Evolutionary conservation across 2,797 vertebrate genomes (phyloP), one percentile per base, ranked within the genome.

Genomic region (Peromyscus attwateri): DNA sequence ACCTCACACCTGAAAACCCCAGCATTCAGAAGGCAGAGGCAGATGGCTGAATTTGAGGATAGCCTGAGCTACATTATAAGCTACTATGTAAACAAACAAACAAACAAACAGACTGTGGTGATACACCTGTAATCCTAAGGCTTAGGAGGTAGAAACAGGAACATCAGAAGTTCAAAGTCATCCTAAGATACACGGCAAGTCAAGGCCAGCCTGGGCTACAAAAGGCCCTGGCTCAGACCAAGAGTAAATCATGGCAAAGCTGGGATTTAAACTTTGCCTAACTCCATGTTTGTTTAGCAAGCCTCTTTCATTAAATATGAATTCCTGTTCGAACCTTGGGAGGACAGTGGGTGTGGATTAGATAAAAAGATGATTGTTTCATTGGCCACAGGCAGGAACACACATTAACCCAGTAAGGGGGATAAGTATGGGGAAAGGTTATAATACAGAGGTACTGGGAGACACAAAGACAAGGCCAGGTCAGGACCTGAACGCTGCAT

Each of bases 291-390:
- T 80, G 60, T 89, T 79, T 73, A 73, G 71, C 21, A 34, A 55
- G 27, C 17, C 52, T 85, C 37, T 95, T 82, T 87, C 52, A 85
- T 62, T 46, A 95, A 95, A 81, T 71, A 64, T 3, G 52, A 97
- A 93, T n/a, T 95, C 81, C 57, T 92, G 76, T 27, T 46, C 60
- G 77, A 82, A 49, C 84, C 76, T 73, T 40, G 46, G 71, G 77
- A 89, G 46, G 5, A 46, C 55, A 43, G 12, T 87, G 49, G 52
- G 73, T 31, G 64, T 57, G 52, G 95, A 6, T 40, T 87, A 89
- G 49, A 91, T 64, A 12, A 87, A 87, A 66, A 92, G 85, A 94
- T 21, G 13, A 76, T 27, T 46, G 83, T 89, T 75, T 93, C 75
- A 34, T 82, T 83, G 66, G 64, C 8, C 73, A 76, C 0, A 9